phyloP scores from a whole-genome alignment of 2,113 vertebrate species.

The Chionis minor region DNA sequence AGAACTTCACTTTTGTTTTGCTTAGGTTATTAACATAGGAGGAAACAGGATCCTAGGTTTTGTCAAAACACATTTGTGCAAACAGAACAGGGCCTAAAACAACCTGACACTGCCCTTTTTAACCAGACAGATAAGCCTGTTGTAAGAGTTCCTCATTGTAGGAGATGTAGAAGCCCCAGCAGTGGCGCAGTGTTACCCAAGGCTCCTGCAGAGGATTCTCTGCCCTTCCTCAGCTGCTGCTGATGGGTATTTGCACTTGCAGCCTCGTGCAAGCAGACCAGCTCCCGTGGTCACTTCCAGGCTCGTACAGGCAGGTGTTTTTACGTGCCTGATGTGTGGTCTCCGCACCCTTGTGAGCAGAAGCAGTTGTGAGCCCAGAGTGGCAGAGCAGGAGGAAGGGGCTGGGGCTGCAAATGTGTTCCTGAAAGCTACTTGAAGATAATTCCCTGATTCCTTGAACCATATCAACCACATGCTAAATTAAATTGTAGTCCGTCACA shows the following conservation, averaged over 20 bases:
- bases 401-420: background rate
- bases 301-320: fast-evolving
- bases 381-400: background rate
- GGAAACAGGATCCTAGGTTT: background rate
- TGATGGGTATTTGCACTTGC: fast-evolving
- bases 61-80: background rate
- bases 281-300: background rate
- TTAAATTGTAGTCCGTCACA: background rate
- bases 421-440: background rate
- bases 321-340: background rate
- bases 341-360: background rate
- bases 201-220: background rate
- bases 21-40: conserved; percentile 29
- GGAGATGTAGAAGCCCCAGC: background rate
- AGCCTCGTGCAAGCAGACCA: background rate
- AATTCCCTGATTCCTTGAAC: background rate
- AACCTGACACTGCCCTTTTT: background rate
- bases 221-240: background rate
- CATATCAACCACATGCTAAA: background rate
- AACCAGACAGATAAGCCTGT: background rate
- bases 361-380: background rate
- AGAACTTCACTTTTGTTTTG: background rate
- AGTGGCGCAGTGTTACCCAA: fast-evolving
- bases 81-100: background rate
- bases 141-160: background rate